Evolutionary conservation across 2,888 invertebrate genomes (phyloP), one percentile per base, ranked within the genome.

Genomic region (Neoitamus cyanurus): DNA sequence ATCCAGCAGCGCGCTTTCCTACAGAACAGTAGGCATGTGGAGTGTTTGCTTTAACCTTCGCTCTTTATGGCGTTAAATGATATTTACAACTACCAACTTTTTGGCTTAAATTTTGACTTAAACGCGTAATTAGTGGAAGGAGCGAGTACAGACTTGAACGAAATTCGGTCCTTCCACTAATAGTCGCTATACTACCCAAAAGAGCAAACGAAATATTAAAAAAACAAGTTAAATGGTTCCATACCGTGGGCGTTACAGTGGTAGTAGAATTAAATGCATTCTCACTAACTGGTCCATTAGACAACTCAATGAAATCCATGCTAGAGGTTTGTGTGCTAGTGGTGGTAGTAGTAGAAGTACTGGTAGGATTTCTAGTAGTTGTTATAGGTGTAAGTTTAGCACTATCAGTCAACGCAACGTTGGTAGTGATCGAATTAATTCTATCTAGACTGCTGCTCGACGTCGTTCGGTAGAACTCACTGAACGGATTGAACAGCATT

Each of bases 401-500:
- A 34, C 87, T 88, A 68, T 88, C 87, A 83, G 85, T 86, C 30
- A 85, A 73, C 13, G 85, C 84, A 78, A 84, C 77, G 42, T 84
- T 84, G 70, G 85, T 86, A 36, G 86, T 87, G 83, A 86, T 86
- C 31, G 70, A 70, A 46, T 31, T 72, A 42, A 42, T 42, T 37
- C 30, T 34, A 72, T 80, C 73, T 15, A 84, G 48, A 48, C 11
- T 85, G 83, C 87, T 87, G 85, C 86, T 87, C 78, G 84, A 84
- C 11, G 87, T 86, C 82, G 87, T 87, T 84, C 86, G 86, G 86
- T 88, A 88, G 36, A 88, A 84, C 46, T 87, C 87, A 86, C 88
- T 88, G 85, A 92, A 92, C 91, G 93, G 93, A 90, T 93, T 93
- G 91, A 91, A 92, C 89, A 93, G 90, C 92, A 92, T 93, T 92